These are phyloP conservation scores for Neodiprion fabricii DNA, from an alignment of 1,140 invertebrate genomes.

Conservation along the genomic window DNA sequence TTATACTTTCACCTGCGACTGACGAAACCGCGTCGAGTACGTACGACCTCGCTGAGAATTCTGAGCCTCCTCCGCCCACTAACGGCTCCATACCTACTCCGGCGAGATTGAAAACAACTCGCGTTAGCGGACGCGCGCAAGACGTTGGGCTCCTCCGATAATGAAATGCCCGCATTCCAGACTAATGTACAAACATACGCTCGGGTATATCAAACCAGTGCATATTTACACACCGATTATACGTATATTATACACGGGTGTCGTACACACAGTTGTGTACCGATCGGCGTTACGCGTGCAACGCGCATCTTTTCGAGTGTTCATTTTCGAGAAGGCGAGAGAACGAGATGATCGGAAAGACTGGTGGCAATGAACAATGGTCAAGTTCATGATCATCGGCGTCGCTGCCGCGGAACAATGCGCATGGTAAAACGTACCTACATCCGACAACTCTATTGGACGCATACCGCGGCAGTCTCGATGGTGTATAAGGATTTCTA, in stretches of 20 bases:
- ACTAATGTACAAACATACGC: neutral
- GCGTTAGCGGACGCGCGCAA: too few relatives aligned
- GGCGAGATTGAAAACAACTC: neutral
- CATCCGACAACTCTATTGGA: too few relatives aligned
- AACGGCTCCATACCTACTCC: neutral
- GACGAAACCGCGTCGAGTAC: neutral
- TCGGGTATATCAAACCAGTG: too few relatives aligned
- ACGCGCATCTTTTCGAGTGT: too few relatives aligned
- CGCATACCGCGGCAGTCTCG: too few relatives aligned
- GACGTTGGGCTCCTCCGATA: neutral
- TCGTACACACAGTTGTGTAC: too few relatives aligned
- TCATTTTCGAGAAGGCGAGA: too few relatives aligned
- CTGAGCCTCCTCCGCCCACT: neutral
- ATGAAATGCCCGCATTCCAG: conserved; percentile 2
- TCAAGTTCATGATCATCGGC: neutral
- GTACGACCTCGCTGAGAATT: neutral
- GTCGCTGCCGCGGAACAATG: neutral
- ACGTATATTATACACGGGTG: too few relatives aligned
- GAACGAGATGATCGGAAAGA: too few relatives aligned
- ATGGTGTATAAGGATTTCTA: neutral
- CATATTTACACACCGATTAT: too few relatives aligned
- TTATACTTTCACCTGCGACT: conserved; percentile 2
- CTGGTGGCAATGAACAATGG: neutral
- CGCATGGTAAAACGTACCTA: too few relatives aligned
- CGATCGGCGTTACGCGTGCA: too few relatives aligned